Conservation (phyloP, 2,113 vertebrate species). For the Saiga tatarica region DNA sequence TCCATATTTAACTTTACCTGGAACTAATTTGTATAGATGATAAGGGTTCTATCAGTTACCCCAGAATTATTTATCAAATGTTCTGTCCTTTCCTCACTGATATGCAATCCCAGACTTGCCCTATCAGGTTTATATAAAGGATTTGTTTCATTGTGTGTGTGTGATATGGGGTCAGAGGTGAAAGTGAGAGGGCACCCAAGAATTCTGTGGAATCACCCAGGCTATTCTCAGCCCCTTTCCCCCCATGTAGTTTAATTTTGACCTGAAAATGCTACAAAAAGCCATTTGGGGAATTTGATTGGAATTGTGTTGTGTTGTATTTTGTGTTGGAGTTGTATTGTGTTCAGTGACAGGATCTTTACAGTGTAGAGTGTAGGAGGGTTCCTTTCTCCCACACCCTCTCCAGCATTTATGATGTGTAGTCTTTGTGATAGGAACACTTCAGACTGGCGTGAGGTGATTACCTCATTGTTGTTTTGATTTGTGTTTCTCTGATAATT, state of each 20-base stretch:
- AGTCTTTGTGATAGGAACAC: neutral
- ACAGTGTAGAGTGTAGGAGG: neutral
- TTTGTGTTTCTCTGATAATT: neutral
- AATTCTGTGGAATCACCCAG: neutral
- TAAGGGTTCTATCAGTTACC: neutral
- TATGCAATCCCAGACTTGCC: neutral
- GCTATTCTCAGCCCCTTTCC: neutral
- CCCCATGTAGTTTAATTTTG: neutral
- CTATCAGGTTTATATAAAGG: neutral
- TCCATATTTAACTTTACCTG: neutral
- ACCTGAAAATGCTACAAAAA: neutral
- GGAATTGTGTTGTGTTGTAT: neutral
- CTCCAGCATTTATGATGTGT: neutral
- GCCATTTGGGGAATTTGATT: neutral
- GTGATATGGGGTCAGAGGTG: neutral
- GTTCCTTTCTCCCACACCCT: neutral
- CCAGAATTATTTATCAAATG: neutral
- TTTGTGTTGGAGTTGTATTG: no score
- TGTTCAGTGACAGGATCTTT: neutral
- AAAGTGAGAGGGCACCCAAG: neutral
- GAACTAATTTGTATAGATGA: constrained; percentile 3
- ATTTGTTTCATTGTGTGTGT: neutral
- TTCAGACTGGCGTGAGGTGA: neutral
- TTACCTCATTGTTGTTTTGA: neutral
- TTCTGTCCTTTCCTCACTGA: neutral